phyloP scores from a whole-genome alignment of 2,797 vertebrate genomes.

The Calcarius lapponicus region DNA sequence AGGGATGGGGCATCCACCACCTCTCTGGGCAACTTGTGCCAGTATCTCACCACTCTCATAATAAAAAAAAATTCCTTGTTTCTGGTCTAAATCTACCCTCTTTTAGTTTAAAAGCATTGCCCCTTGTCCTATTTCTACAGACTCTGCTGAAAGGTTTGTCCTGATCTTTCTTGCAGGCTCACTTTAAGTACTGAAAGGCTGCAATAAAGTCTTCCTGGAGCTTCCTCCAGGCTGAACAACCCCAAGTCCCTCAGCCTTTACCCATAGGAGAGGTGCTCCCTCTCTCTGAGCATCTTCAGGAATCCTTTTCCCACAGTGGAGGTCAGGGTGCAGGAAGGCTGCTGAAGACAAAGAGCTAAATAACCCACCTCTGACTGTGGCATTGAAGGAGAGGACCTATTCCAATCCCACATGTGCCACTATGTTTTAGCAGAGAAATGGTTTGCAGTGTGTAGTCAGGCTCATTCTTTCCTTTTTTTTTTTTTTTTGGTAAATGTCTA shows the following conservation, averaged over 20 bases:
- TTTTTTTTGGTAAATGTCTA: not conserved
- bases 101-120: not conserved
- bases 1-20: not conserved
- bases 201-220: not conserved
- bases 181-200: not conserved
- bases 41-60: not conserved
- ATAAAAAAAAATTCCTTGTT: not conserved
- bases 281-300: not conserved
- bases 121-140: not conserved
- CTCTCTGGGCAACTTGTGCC: not conserved
- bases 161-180: not conserved
- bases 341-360: not conserved
- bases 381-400: not conserved
- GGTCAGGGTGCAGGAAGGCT: not conserved
- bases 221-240: not conserved
- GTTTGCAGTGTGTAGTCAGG: not conserved
- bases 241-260: not conserved
- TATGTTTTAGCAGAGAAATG: not conserved
- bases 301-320: not conserved
- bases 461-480: not conserved
- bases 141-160: not conserved
- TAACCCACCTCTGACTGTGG: not conserved
- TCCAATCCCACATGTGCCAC: not conserved
- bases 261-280: not conserved
- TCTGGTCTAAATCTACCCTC: not conserved